Base-by-base conservation (phyloP, 2,797 vertebrate species). In the Pristis pectinata region DNA sequence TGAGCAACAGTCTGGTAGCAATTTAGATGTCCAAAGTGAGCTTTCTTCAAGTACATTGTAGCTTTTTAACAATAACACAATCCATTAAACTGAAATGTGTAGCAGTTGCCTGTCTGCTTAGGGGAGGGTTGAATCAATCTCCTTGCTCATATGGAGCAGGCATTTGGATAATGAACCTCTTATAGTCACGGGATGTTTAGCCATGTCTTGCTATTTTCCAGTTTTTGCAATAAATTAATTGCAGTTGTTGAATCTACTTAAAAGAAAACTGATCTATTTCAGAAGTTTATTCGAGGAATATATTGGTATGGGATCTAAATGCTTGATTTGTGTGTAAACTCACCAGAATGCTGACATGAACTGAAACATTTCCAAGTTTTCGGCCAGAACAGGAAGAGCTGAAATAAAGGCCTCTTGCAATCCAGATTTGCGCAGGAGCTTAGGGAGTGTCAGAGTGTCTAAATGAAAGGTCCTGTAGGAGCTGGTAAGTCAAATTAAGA, bases 301-400 rank as follows among this genome's bases (percentile, higher is more conserved):
- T 87, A 59, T 17, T 59, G 53, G 67, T 64, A 61, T 91, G 87
- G 19, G n/a, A 67, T 91, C 59, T 67, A 64, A 67, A 91, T 64
- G 10, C 1, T 91, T 24, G 34, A 91, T 64, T 91, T 91, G 87
- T 64, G 15, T 64, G 61, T 91, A 64, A 91, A 91, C 17, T 59
- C 83, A 59, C 83, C 53, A n/a, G 53, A 87, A 87, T 59, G 53
- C 53, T 87, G 30, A 59, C 53, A 87, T 59, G 87, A 83, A 87
- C 37, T 87, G 83, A 59, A 87, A 87, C 53, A 59, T 87, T 87
- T 87, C 83, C 83, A 87, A 87, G 53, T 11, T 17, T 87, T 59
- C 53, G 87, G 53, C 53, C 70, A 87, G 30, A 87, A 59, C 83
- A 59, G 83, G 83, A 87, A 87, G 83, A 34, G 53, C 27, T 56